phyloP scores from a whole-genome alignment of 2,113 vertebrate species.

The Synchiropus splendidus region DNA sequence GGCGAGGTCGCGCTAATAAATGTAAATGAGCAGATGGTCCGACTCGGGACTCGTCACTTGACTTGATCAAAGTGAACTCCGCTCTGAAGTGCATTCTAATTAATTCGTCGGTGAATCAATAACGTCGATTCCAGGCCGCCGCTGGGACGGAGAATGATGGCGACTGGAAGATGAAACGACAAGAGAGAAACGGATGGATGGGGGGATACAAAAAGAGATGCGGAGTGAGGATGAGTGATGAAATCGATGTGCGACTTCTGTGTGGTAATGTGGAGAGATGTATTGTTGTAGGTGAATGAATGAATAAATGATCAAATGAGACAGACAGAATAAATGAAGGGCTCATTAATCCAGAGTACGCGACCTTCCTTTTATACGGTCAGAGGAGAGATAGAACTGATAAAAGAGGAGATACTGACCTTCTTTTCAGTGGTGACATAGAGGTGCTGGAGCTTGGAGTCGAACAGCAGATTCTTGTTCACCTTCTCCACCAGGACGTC shows the following conservation, averaged over 20 bases:
- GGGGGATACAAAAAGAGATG: constrained; percentile 12
- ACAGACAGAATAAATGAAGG: constrained; percentile 22
- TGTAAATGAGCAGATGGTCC: constrained; percentile 42
- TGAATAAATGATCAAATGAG: constrained; percentile 44
- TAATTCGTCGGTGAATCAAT: constrained; percentile 56
- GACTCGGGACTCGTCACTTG: constrained; percentile 16
- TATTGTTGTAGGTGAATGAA: constrained; percentile 10
- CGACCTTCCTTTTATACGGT: constrained; percentile 18
- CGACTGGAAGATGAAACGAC: constrained; percentile 35
- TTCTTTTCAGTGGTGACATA: constrained; percentile 85
- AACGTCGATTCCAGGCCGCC: constrained; percentile 25
- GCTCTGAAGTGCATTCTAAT: constrained; percentile 45
- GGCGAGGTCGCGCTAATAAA: constrained; percentile 13
- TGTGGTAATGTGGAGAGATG: constrained; percentile 41
- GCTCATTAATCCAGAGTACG: constrained; percentile 9
- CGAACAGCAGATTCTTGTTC: constrained; percentile 81
- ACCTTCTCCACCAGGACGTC: constrained; percentile 72
- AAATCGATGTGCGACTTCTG: constrained; percentile 36
- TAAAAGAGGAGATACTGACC: constrained; percentile 57
- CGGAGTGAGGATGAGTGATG: background rate
- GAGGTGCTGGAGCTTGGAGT: constrained; percentile 64
- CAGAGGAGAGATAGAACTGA: constrained; percentile 11
- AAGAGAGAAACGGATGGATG: constrained; percentile 33
- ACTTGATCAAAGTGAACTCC: constrained; percentile 49
- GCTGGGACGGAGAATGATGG: constrained; percentile 11